Base-by-base conservation (phyloP, 2,113 vertebrate species). In the Fulmarus glacialis region DNA sequence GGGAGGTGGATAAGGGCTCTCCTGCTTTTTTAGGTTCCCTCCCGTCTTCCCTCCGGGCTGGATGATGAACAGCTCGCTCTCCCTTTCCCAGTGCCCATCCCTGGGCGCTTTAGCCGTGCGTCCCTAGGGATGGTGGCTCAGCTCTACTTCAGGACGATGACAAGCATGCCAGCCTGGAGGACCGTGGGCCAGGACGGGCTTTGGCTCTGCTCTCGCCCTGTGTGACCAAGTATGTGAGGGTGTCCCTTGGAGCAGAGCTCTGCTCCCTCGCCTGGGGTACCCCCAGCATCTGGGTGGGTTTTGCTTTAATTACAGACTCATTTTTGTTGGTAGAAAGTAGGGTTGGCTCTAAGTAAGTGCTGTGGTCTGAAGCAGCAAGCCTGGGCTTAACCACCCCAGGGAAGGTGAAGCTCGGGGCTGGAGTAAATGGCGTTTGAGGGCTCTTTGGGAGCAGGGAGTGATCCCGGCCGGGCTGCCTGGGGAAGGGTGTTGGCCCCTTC, bases 71-170 rank as follows among this genome's bases (percentile, higher is more conserved):
- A 17, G 43, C 14, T 34, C 19, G n/a, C n/a, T 63, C 8, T 36
- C 13, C 13, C 12, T 15, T 27, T 19, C 34, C 8, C 0, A 0
- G 5, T 13, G 24, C 60, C 38, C 0, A 0, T 21, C 34, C 52
- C 48, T 0, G 2, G 26, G 48, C 2, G 17, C 45, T 30, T 64
- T 29, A 43, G 30, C 21, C 1, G 2, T 11, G 7, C 1, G 1
- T 74, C 60, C 32, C 38, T 21, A 1, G 38, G 59, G 56, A 8
- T 1, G 45, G 59, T 30, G 67, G 38, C 64, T 71, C 59, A 13
- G 40, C 11, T 7, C 19, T 48, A 0, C 47, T 8, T 8, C 30
- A 20, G 56, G 30, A 6, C 1, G 3, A 63, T 27, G 62, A 24
- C 62, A 63, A 45, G 30, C 1, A 4, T 1, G 4, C 2, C 42